A percentile compares a stretch with the other conserved stretches of the same genome.
These are phyloP conservation scores for Podarcis cretensis DNA, from an alignment of 2,113 vertebrate species.

Conservation along the genomic window DNA sequence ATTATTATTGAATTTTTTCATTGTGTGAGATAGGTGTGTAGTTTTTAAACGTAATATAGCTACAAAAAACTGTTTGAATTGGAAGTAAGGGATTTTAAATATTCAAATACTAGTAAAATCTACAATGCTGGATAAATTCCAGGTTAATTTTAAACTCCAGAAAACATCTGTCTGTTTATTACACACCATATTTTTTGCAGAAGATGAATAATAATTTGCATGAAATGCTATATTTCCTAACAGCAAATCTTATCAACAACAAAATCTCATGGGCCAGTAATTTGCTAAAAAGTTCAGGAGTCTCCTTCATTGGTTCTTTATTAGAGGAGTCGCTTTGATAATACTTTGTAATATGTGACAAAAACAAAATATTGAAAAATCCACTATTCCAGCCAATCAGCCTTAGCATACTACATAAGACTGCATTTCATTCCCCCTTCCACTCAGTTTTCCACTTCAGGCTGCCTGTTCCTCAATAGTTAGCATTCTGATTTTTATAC, in stretches of 20 bases:
- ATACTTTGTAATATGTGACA: neutral
- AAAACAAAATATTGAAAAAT: too few relatives aligned
- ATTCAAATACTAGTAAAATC: neutral
- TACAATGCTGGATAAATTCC: neutral
- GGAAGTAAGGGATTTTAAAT: neutral
- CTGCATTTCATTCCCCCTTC: too few relatives aligned
- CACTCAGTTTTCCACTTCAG: neutral
- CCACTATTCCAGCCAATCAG: too few relatives aligned
- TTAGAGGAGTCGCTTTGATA: neutral
- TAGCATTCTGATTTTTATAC: neutral
- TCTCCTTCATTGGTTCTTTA: neutral
- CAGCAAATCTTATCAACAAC: neutral
- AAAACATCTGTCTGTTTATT: neutral
- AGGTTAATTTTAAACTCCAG: neutral
- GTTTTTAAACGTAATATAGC: neutral
- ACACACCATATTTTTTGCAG: neutral
- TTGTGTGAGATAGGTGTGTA: constrained; percentile 29
- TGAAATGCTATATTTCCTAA: neutral
- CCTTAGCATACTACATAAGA: too few relatives aligned
- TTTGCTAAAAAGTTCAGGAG: neutral
- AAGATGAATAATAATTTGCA: neutral
- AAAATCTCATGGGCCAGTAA: neutral
- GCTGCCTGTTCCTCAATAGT: neutral
- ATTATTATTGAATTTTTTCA: constrained; percentile 8
- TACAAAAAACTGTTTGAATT: neutral